These are phyloP conservation scores for Fistularia commersonii DNA, from an alignment of 2,797 vertebrate genomes.

Conservation along the genomic window DNA sequence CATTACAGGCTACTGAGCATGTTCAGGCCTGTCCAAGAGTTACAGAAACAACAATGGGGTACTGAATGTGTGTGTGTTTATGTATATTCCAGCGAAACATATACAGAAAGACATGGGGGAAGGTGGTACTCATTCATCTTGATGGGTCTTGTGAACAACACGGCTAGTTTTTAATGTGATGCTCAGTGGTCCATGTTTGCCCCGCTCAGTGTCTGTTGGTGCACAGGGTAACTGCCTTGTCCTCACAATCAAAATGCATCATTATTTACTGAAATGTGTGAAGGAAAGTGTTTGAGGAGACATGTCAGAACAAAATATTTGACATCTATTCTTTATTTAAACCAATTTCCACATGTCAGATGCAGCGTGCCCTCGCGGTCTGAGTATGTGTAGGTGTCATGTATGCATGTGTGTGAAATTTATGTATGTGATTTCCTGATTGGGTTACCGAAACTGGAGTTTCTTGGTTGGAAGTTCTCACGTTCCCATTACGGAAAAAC, in stretches of 20 bases:
- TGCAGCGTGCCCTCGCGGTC: conserved; percentile 35
- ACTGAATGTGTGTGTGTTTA: conserved; percentile 8
- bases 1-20: conserved; percentile 12
- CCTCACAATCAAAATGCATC: not conserved
- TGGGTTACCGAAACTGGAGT: no score
- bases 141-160: conserved; percentile 13
- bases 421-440: no score
- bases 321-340: conserved; percentile 1
- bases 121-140: conserved; percentile 25
- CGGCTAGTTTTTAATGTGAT: conserved; percentile 18
- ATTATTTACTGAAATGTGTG: conserved; percentile 22
- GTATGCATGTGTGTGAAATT: not conserved
- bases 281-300: conserved; percentile 26
- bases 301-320: no score
- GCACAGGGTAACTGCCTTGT: not conserved
- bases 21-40: conserved; percentile 45
- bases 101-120: conserved; percentile 12
- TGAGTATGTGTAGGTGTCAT: conserved; percentile 19
- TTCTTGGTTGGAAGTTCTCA: no score
- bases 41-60: conserved; percentile 18
- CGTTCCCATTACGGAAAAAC: no score
- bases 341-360: conserved; percentile 29
- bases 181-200: conserved; percentile 23
- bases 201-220: conserved; percentile 16
- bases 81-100: conserved; percentile 14